Conservation (phyloP, 2,797 vertebrate species). For the Propithecus perrieri region DNA sequence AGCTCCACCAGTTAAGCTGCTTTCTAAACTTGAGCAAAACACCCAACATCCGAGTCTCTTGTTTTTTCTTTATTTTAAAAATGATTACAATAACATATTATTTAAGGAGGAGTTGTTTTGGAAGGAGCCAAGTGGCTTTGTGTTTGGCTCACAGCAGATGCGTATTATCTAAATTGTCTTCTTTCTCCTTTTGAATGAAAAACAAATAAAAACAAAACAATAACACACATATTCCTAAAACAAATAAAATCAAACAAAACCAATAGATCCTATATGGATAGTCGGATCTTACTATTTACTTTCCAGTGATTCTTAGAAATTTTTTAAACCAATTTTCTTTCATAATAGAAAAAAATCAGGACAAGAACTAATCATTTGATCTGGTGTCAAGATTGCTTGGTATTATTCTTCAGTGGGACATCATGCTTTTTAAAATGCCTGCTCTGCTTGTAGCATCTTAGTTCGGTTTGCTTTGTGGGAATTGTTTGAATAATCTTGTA, state of each 20-base stretch:
- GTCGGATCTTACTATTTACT: neutral
- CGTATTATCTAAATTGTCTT: neutral
- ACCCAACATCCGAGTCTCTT: neutral
- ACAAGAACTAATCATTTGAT: neutral
- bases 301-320: neutral
- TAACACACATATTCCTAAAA: neutral
- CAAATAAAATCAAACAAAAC: neutral
- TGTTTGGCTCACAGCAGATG: constrained; percentile 1
- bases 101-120: neutral
- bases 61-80: constrained; percentile 8
- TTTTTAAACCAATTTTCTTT: neutral
- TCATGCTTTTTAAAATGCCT: neutral
- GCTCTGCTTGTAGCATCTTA: neutral
- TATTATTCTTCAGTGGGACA: neutral
- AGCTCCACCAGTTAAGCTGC: neutral
- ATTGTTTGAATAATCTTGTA: neutral
- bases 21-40: neutral
- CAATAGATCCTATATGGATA: neutral
- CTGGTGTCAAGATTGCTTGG: neutral
- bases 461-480: neutral
- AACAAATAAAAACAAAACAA: constrained; percentile 8
- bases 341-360: neutral
- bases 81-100: neutral
- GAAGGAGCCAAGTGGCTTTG: neutral
- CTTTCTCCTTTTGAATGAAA: neutral